Conservation (phyloP, 1,140 invertebrate species). For the Rhagoletis pomonella region DNA sequence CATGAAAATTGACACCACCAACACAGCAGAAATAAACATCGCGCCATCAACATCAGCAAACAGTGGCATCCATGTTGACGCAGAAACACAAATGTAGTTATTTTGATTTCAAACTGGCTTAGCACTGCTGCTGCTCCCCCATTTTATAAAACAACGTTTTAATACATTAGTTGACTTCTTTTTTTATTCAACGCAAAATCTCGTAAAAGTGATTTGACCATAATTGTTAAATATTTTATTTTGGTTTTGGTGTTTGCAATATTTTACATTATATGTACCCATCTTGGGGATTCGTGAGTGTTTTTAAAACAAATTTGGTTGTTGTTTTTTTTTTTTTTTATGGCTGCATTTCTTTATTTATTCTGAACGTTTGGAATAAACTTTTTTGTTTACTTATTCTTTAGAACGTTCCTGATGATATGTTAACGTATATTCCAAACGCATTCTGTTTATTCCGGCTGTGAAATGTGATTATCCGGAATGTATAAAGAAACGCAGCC, state of each 20-base stretch:
- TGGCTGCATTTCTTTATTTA: too few relatives aligned
- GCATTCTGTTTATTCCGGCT: too few relatives aligned
- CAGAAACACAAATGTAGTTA: neutral
- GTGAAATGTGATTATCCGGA: too few relatives aligned
- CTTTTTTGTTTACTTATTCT: too few relatives aligned
- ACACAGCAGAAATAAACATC: neutral
- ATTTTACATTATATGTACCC: neutral
- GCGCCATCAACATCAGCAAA: neutral
- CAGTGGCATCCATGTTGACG: neutral
- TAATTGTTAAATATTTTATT: neutral
- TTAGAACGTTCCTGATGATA: too few relatives aligned
- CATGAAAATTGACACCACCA: neutral
- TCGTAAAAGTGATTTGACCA: slow-evolving; percentile 20
- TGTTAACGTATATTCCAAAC: too few relatives aligned
- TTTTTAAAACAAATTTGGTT: neutral
- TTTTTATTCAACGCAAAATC: neutral
- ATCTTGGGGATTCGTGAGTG: too few relatives aligned
- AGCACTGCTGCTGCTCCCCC: neutral
- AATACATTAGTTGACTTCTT: neutral
- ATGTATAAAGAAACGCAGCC: too few relatives aligned
- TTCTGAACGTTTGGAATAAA: too few relatives aligned
- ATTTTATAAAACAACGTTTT: neutral
- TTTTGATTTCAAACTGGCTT: neutral
- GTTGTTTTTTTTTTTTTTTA: neutral
- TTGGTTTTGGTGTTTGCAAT: neutral